phyloP scores from a whole-genome alignment of 2,888 invertebrate species.

The Pomacea canaliculata region DNA sequence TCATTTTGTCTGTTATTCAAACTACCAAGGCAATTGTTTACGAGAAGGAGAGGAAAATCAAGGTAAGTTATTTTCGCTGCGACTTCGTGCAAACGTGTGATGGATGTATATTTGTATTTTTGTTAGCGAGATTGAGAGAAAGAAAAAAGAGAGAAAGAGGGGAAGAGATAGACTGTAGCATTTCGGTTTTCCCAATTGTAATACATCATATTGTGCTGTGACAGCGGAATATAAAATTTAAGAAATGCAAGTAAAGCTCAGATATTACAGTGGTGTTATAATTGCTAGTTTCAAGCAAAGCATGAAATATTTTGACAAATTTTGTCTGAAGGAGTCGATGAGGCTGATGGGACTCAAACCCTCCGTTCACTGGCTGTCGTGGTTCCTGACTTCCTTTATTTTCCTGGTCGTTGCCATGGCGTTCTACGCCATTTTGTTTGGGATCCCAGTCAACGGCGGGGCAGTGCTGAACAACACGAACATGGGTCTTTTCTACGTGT shows the following conservation, averaged over 20 bases:
- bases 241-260: too few relatives aligned
- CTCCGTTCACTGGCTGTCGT: constrained; percentile 87
- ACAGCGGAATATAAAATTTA: too few relatives aligned
- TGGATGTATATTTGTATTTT: too few relatives aligned
- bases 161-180: too few relatives aligned
- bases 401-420: constrained; percentile 77
- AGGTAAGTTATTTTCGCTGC: constrained; percentile 41
- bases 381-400: constrained; percentile 83
- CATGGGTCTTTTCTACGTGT: constrained; percentile 79
- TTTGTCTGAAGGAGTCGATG: constrained; percentile 81
- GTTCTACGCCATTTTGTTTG: constrained; percentile 68
- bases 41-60: constrained; percentile 79
- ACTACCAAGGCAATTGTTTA: constrained; percentile 81
- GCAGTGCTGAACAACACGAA: constrained; percentile 70
- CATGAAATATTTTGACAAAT: neutral
- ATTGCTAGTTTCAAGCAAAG: too few relatives aligned
- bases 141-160: too few relatives aligned
- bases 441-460: constrained; percentile 42
- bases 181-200: too few relatives aligned
- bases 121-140: too few relatives aligned
- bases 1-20: constrained; percentile 83
- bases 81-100: too few relatives aligned
- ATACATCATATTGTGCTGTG: too few relatives aligned
- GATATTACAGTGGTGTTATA: too few relatives aligned
- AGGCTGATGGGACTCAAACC: constrained; percentile 89